phyloP scores from a whole-genome alignment of 2,888 invertebrate species.

The Exephanes ischioxanthus region DNA sequence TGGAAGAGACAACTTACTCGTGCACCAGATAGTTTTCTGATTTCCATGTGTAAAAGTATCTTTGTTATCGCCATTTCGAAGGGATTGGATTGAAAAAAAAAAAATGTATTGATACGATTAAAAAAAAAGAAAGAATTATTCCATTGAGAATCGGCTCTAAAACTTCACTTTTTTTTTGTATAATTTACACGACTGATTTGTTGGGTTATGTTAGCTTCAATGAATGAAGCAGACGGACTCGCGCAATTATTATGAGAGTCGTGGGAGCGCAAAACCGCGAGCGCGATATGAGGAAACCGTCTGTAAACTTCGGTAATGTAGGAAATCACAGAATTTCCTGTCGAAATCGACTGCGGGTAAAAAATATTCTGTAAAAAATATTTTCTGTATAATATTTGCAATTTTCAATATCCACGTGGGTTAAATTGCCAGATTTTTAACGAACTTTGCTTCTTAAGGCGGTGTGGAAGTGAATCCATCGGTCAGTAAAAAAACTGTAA shows the following conservation, averaged over 20 bases:
- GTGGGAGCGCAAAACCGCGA: slow-evolving; percentile 8
- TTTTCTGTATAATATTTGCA: no score
- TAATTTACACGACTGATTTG: slow-evolving; percentile 16
- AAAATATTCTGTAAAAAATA: no score
- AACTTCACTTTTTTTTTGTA: slow-evolving; percentile 16
- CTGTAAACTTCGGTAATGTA: background rate
- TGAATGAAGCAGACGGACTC: slow-evolving; percentile 46
- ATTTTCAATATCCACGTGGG: no score
- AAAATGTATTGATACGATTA: slow-evolving; percentile 29
- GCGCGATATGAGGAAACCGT: background rate
- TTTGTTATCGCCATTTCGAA: slow-evolving; percentile 79
- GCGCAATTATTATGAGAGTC: slow-evolving; percentile 2
- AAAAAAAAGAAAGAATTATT: slow-evolving; percentile 37
- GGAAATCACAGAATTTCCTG: no score
- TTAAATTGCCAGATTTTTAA: no score
- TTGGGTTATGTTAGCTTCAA: slow-evolving; percentile 57
- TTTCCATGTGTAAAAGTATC: slow-evolving; percentile 78
- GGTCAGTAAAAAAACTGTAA: no score
- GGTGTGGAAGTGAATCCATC: no score
- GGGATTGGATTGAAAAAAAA: background rate
- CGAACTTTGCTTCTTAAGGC: no score
- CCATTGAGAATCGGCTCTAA: slow-evolving; percentile 17
- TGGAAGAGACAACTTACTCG: slow-evolving; percentile 78
- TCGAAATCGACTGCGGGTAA: no score
- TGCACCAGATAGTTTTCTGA: slow-evolving; percentile 76